Conservation (phyloP, 1,140 invertebrate species). For the Drosophila trapezifrons region DNA sequence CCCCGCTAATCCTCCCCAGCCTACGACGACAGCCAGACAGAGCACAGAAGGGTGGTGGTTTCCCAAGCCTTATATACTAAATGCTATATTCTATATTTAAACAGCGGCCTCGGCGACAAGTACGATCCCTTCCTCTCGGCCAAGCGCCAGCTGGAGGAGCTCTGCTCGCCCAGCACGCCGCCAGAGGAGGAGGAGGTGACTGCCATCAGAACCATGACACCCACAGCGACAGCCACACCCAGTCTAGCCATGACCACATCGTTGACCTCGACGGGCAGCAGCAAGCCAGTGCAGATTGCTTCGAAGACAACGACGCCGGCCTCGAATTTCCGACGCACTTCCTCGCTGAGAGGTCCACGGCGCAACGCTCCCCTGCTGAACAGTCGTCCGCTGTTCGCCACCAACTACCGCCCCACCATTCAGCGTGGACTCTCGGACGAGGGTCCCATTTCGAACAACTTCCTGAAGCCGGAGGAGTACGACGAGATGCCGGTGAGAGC, state of each 20-base stretch:
- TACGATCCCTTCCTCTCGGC: slow-evolving; percentile 89
- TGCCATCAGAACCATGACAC: slow-evolving; percentile 21
- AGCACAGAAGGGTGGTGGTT: slow-evolving; percentile 43
- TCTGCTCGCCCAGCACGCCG: slow-evolving; percentile 85
- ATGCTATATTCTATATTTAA: slow-evolving; percentile 7
- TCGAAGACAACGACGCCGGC: slow-evolving; percentile 27
- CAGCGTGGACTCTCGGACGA: slow-evolving; percentile 83
- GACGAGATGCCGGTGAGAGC: slow-evolving; percentile 83
- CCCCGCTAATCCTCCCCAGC: slow-evolving; percentile 10
- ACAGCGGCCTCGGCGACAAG: slow-evolving; percentile 83
- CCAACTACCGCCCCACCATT: slow-evolving; percentile 78
- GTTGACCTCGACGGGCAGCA: slow-evolving; percentile 43
- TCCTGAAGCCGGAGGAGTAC: slow-evolving; percentile 82
- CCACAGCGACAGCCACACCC: slow-evolving; percentile 30
- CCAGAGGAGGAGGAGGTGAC: slow-evolving; percentile 47
- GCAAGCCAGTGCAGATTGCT: slow-evolving; percentile 13
- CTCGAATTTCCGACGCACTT: slow-evolving; percentile 79
- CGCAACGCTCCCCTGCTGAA: slow-evolving; percentile 64
- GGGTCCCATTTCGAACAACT: slow-evolving; percentile 82
- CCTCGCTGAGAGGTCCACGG: slow-evolving; percentile 74
- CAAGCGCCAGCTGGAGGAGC: slow-evolving; percentile 89
- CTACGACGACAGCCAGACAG: slow-evolving; percentile 64
- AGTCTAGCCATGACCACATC: slow-evolving; percentile 51
- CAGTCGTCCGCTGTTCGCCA: slow-evolving; percentile 74
- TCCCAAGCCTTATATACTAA: not conserved